Base-by-base conservation (phyloP, 2,888 invertebrate genomes). In the Nomada hirtipes region DNA sequence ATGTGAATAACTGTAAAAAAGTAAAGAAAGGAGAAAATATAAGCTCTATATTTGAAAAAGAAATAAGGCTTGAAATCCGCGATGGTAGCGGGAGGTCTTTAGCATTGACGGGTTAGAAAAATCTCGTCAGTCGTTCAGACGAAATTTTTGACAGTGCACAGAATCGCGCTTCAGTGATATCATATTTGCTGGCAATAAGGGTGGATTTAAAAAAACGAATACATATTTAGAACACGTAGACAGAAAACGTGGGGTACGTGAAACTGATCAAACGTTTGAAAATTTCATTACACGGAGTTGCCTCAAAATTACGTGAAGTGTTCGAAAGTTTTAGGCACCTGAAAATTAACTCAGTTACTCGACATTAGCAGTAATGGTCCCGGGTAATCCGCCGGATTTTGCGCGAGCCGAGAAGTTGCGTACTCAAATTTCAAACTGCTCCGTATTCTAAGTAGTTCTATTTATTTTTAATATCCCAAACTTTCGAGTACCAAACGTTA, bases 301-400 rank as follows among this genome's bases (percentile, higher is more conserved):
- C 63, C 57, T 52, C 52, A 57, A 80, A 47, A 79, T 73, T 79
- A 64, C 79, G 68, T 79, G 68, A 64, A 73, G 63, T 68, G 73
- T 68, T 57, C 44, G 73, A 80, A 80, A 80, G 73, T 80, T 80
- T 80, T 68, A 26, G 73, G 57, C 68, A 57, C 73, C 63, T 53
- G 73, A 59, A 79, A 64, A 79, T 80, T 79, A 80, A 80, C 53
- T 73, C 68, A 64, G 79, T 79, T 80, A 80, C 59, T 80, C 63
- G 53, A 73, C 79, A 80, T 80, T 80, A 79, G 29, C 80, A 57
- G 73, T 80, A 80, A 80, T 79, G 80, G 79, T 63, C 79, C 61
- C 79, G 68, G 52, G 73, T 80, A 79, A 80, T 53, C 79, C 73
- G 68, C 73, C 68, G 79, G 79, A 80, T 80, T 78, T 80, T 80